A percentile compares a stretch with the other conserved stretches of the same genome.
These are phyloP conservation scores for Turritopsis dohrnii DNA, from an alignment of 30 jellyfish, hydroid and myxozoan genomes.

Conservation along the genomic window DNA sequence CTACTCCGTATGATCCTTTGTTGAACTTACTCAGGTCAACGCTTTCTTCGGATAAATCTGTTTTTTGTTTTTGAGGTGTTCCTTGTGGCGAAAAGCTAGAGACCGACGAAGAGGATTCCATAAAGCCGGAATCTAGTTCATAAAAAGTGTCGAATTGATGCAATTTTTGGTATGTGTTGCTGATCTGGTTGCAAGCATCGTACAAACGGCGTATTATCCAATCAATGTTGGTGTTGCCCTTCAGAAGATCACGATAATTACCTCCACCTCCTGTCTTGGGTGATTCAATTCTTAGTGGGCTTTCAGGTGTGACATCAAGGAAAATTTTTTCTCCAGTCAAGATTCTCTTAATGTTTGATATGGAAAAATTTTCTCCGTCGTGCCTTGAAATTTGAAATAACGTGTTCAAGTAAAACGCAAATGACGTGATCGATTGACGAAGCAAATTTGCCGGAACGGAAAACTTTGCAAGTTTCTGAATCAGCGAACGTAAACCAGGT, in stretches of 20 bases:
- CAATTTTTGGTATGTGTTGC: constrained; percentile 71
- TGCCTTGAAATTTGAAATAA: constrained; percentile 90
- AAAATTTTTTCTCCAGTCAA: constrained; percentile 74
- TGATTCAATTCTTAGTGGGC: constrained; percentile 25
- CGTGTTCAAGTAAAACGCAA: constrained; percentile 89
- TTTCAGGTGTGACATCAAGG: constrained; percentile 37
- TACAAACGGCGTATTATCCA: constrained; percentile 91
- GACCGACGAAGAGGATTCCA: constrained; percentile 47
- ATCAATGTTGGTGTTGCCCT: constrained; percentile 85
- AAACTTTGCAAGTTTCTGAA: constrained; percentile 73
- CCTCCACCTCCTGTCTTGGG: constrained; percentile 45
- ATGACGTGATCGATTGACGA: constrained; percentile 88
- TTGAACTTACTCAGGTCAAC: constrained; percentile 49
- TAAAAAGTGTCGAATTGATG: constrained; percentile 54
- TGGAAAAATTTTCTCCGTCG: constrained; percentile 91
- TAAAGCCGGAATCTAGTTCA: constrained; percentile 92
- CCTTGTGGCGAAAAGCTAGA: constrained; percentile 54
- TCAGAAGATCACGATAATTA: constrained; percentile 70
- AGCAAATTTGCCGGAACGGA: constrained; percentile 85
- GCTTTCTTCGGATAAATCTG: constrained; percentile 81
- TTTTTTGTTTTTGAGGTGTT: constrained; percentile 65
- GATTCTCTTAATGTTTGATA: constrained; percentile 81
- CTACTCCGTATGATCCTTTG: constrained; percentile 40
- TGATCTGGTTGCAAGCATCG: constrained; percentile 93
- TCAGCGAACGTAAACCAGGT: constrained; percentile 87